These are phyloP conservation scores for Cottoperca gobio DNA, from an alignment of 2,797 vertebrate genomes.

Conservation along the genomic window DNA sequence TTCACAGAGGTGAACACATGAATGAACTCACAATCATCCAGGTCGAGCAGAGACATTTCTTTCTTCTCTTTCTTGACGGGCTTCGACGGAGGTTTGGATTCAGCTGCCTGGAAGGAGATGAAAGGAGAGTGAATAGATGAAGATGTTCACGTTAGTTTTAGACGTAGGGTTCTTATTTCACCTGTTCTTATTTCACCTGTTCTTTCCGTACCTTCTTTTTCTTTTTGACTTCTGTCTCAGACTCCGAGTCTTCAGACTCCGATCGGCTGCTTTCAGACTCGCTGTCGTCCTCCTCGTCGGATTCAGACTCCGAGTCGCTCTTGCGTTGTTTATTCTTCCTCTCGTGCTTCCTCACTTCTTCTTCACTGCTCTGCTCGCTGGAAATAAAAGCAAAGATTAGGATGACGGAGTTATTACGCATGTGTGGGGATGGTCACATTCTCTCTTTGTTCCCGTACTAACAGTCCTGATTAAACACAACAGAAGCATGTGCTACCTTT, in stretches of 20 bases:
- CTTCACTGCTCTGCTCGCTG: constrained; percentile 86
- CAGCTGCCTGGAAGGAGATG: constrained; percentile 76
- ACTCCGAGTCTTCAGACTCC: constrained; percentile 86
- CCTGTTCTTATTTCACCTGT: background rate
- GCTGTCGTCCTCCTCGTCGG: constrained; percentile 89
- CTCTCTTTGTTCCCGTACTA: too few relatives aligned
- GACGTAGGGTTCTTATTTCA: background rate
- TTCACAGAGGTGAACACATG: background rate
- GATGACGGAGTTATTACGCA: background rate
- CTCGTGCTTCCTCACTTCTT: constrained; percentile 75
- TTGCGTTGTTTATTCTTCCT: constrained; percentile 81
- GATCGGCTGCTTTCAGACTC: constrained; percentile 92
- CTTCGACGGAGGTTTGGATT: constrained; percentile 83
- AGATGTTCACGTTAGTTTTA: background rate
- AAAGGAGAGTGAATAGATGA: constrained; percentile 20
- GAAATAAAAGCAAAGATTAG: constrained; percentile 26
- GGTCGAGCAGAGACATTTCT: constrained; percentile 96
- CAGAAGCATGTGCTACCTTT: constrained; percentile 64
- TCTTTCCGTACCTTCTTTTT: constrained; percentile 83
- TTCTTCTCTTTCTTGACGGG: constrained; percentile 83
- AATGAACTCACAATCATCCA: constrained; percentile 94
- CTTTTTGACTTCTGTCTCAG: constrained; percentile 83
- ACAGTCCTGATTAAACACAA: background rate
- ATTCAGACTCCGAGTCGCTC: constrained; percentile 83
- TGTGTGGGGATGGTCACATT: too few relatives aligned